Conservation (phyloP, 2,888 invertebrate species). For the Pycnomerus fuliginosus region DNA sequence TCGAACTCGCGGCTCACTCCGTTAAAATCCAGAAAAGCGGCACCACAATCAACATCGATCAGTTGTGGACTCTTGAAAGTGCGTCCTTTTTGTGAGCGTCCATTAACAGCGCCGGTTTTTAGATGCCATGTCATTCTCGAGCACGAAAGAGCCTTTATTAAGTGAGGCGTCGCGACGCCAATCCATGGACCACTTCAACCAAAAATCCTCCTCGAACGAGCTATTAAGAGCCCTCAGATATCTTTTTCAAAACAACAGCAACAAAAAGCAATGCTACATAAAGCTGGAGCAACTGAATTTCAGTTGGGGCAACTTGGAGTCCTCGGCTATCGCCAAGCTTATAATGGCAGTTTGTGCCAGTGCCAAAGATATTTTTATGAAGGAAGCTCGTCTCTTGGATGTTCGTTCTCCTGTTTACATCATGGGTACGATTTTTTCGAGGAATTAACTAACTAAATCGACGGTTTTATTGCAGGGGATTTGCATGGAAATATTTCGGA, state of each 20-base stretch:
- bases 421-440: slow-evolving; percentile 50
- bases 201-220: slow-evolving; percentile 58
- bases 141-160: slow-evolving; percentile 31
- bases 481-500: slow-evolving; percentile 74
- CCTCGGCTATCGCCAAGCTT: slow-evolving; percentile 53
- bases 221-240: slow-evolving; percentile 53
- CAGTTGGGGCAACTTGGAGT: slow-evolving; percentile 45
- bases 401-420: slow-evolving; percentile 60
- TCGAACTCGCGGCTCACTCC: slow-evolving; percentile 59
- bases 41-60: slow-evolving; percentile 57
- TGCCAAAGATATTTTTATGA: slow-evolving; percentile 53
- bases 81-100: not conserved
- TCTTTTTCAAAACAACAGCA: slow-evolving; percentile 35
- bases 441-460: slow-evolving; percentile 1
- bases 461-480: slow-evolving; percentile 58
- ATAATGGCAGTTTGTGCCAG: slow-evolving; percentile 56
- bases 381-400: slow-evolving; percentile 57
- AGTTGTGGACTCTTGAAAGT: slow-evolving; percentile 45
- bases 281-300: slow-evolving; percentile 35
- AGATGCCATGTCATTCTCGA: slow-evolving; percentile 42
- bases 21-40: slow-evolving; percentile 60
- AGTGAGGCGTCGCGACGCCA: slow-evolving; percentile 39
- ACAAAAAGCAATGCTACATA: slow-evolving; percentile 14
- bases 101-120: too few species aligned
- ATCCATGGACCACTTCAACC: slow-evolving; percentile 57